Conservation (phyloP, 2,888 invertebrate genomes). For the Panorpa germanica region DNA sequence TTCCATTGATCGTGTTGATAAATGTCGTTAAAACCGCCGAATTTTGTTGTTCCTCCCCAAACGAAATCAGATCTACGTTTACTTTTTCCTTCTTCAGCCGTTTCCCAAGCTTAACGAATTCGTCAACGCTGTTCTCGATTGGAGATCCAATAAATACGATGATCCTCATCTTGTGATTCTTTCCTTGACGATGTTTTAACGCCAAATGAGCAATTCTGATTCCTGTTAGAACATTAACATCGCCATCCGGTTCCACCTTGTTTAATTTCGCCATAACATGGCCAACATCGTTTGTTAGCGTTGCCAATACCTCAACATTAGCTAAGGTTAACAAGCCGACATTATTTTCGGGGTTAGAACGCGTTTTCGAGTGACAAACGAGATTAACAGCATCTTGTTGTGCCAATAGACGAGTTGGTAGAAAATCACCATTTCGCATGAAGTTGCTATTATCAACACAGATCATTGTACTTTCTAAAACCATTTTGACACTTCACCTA, state of each 20-base stretch:
- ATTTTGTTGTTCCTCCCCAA: slow-evolving; percentile 86
- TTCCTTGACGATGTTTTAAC: slow-evolving; percentile 92
- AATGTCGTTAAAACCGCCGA: slow-evolving; percentile 78
- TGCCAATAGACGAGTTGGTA: slow-evolving; percentile 91
- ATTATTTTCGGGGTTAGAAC: slow-evolving; percentile 99
- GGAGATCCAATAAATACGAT: slow-evolving; percentile 97
- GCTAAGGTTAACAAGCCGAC: slow-evolving; percentile 85
- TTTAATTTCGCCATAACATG: slow-evolving; percentile 90
- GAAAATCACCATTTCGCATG: slow-evolving; percentile 98
- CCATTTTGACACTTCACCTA: slow-evolving; percentile 46
- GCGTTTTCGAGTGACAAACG: slow-evolving; percentile 91
- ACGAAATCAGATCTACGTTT: slow-evolving; percentile 92
- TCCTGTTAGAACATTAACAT: slow-evolving; percentile 77
- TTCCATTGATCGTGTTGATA: slow-evolving; percentile 90
- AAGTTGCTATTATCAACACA: slow-evolving; percentile 99
- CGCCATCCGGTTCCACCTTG: slow-evolving; percentile 81
- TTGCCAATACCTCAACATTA: slow-evolving; percentile 86
- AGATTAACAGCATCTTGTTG: slow-evolving; percentile 98
- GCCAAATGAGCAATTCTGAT: slow-evolving; percentile 92
- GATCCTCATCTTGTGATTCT: slow-evolving; percentile 98
- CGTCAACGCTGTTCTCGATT: slow-evolving; percentile 75
- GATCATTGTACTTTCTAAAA: slow-evolving; percentile 95
- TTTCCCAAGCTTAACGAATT: slow-evolving; percentile 88
- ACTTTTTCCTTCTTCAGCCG: slow-evolving; percentile 98
- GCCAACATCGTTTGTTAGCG: slow-evolving; percentile 90